These are phyloP conservation scores for Diachasmimorpha longicaudata DNA, from an alignment of 1,140 invertebrate species.

Conservation along the genomic window DNA sequence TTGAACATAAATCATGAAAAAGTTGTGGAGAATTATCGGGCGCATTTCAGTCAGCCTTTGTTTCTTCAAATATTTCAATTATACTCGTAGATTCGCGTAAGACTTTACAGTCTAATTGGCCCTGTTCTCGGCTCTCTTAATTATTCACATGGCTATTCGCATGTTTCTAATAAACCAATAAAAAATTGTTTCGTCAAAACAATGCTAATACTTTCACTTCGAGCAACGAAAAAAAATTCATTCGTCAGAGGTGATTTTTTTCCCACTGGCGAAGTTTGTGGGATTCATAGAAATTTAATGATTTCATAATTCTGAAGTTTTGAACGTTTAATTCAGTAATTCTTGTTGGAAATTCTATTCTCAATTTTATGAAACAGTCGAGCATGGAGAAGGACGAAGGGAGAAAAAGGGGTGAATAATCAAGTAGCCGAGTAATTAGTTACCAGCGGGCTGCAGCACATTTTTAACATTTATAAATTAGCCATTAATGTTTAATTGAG, in stretches of 20 bases:
- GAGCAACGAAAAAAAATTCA: no score
- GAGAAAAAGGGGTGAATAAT: neutral
- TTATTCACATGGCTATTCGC: conserved; percentile 14
- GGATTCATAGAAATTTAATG: no score
- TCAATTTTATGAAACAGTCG: neutral
- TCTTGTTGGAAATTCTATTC: neutral
- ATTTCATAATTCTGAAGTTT: neutral
- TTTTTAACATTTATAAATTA: conserved; percentile 8
- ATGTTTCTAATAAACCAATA: neutral
- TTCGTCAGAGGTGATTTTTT: no score
- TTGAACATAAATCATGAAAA: neutral
- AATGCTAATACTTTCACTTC: no score
- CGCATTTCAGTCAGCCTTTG: neutral
- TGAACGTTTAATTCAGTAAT: neutral
- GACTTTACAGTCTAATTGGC: conserved; percentile 19
- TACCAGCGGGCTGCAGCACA: neutral
- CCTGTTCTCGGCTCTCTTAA: conserved; percentile 19
- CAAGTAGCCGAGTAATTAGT: neutral
- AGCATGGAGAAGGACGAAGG: neutral
- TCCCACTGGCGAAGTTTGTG: no score
- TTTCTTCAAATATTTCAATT: neutral
- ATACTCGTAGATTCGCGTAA: neutral
- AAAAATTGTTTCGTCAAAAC: no score
- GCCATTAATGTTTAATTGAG: conserved; percentile 5
- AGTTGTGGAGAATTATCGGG: neutral